A percentile compares a stretch with the other conserved stretches of the same genome.
Conservation (phyloP, 2,113 vertebrate genomes). For the Phrynocephalus versicolor region DNA sequence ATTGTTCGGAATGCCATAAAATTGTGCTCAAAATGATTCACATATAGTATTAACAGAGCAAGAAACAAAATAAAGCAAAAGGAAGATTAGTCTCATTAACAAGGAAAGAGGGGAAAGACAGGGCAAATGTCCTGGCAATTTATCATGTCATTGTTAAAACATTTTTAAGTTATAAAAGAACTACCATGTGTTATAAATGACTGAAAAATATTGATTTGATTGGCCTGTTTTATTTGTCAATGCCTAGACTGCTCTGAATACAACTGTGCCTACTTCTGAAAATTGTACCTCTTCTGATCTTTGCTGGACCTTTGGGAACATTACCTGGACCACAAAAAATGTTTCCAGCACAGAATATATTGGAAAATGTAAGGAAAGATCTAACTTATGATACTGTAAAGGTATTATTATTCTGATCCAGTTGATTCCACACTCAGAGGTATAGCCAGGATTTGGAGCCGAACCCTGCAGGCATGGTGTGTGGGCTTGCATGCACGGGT, state of each 20-base stretch:
- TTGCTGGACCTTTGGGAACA: conserved; percentile 78
- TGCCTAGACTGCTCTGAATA: conserved; percentile 81
- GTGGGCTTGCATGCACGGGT: no score
- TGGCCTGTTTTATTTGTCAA: conserved; percentile 40
- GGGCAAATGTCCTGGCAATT: neutral
- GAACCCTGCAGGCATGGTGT: no score
- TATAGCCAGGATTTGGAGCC: no score
- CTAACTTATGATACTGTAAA: neutral
- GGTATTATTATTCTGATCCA: neutral
- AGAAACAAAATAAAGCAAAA: neutral
- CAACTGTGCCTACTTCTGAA: conserved; percentile 73
- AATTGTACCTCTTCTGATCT: conserved; percentile 75
- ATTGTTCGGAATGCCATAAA: neutral
- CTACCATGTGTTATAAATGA: neutral
- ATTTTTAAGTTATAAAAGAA: neutral
- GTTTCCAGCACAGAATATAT: conserved; percentile 68
- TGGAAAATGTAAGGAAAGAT: conserved; percentile 82
- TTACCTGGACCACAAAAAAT: conserved; percentile 79
- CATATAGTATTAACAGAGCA: neutral
- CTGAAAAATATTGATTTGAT: neutral
- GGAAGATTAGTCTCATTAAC: neutral
- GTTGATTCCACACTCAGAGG: no score
- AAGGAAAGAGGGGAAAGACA: neutral
- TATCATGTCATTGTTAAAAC: neutral
- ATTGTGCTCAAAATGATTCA: neutral